phyloP scores from a whole-genome alignment of 2,113 vertebrate species.

The Anseranas semipalmata region DNA sequence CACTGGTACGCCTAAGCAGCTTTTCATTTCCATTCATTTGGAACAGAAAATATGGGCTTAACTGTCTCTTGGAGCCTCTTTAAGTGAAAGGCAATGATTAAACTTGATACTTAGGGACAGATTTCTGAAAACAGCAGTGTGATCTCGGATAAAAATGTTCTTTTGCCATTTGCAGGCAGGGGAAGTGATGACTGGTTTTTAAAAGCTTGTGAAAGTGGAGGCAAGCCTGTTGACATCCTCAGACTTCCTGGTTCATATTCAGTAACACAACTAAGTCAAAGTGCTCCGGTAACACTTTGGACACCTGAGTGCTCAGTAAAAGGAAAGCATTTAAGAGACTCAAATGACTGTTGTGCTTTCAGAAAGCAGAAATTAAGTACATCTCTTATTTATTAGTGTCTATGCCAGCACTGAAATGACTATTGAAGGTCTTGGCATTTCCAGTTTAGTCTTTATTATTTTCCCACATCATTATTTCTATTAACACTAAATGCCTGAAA shows the following conservation, averaged over 20 bases:
- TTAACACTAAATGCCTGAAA: constrained; percentile 29
- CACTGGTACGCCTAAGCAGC: background rate
- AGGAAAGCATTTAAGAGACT: background rate
- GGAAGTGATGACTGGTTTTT: background rate
- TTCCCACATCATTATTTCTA: constrained; percentile 38
- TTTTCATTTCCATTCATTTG: constrained; percentile 20
- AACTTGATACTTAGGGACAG: background rate
- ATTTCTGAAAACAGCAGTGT: constrained; percentile 11
- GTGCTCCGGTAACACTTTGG: background rate
- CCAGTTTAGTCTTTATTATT: background rate
- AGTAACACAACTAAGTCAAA: background rate
- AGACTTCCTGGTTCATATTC: constrained; percentile 35
- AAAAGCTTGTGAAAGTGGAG: constrained; percentile 46
- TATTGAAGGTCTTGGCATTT: constrained; percentile 26
- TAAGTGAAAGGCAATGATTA: background rate
- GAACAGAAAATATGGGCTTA: constrained; percentile 23
- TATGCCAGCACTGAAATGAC: background rate
- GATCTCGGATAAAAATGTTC: background rate
- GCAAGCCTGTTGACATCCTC: background rate
- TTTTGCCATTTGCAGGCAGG: background rate
- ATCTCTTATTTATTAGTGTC: constrained; percentile 23
- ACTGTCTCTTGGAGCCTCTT: background rate
- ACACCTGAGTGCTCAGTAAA: background rate
- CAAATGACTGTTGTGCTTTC: background rate
- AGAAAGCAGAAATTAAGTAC: constrained; percentile 1